phyloP scores from a whole-genome alignment of 2,113 vertebrate genomes.

The Anguilla japonica region DNA sequence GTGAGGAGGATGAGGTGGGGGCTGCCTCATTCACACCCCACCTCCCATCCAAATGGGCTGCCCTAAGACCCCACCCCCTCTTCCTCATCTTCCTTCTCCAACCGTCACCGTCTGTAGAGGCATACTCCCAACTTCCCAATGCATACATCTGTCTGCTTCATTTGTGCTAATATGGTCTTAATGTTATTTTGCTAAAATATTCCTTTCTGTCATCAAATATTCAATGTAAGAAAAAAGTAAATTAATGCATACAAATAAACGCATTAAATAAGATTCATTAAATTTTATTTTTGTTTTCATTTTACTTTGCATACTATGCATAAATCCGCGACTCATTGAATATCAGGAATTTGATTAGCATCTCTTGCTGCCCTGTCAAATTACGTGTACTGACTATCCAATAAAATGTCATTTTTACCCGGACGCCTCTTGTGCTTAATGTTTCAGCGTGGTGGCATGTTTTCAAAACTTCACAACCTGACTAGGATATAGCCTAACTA shows the following conservation, averaged over 20 bases:
- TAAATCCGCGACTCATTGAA: conserved; percentile 54
- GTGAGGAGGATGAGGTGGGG: conserved; percentile 1
- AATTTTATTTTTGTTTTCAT: conserved; percentile 58
- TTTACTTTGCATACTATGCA: conserved; percentile 55
- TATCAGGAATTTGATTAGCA: conserved; percentile 61
- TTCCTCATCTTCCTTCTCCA: neutral
- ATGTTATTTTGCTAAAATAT: conserved; percentile 11
- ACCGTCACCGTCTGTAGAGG: neutral
- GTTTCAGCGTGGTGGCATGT: neutral
- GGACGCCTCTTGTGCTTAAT: conserved; percentile 23
- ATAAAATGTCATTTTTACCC: conserved; percentile 72
- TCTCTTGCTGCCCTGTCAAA: conserved; percentile 67
- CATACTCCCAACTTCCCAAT: neutral
- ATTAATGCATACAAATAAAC: conserved; percentile 29
- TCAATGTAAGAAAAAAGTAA: conserved; percentile 43
- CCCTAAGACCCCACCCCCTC: neutral
- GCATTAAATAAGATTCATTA: conserved; percentile 61
- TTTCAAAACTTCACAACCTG: neutral
- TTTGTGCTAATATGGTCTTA: conserved; percentile 12
- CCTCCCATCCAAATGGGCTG: neutral
- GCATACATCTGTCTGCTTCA: conserved; percentile 8
- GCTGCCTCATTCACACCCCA: neutral
- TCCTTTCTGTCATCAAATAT: conserved; percentile 54
- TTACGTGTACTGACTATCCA: conserved; percentile 70
- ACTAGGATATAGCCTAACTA: neutral